Percentiles rank a stretch among this genome's conserved stretches.
Conservation (phyloP, 2,797 vertebrate species). For the Danio jaintianensis region DNA sequence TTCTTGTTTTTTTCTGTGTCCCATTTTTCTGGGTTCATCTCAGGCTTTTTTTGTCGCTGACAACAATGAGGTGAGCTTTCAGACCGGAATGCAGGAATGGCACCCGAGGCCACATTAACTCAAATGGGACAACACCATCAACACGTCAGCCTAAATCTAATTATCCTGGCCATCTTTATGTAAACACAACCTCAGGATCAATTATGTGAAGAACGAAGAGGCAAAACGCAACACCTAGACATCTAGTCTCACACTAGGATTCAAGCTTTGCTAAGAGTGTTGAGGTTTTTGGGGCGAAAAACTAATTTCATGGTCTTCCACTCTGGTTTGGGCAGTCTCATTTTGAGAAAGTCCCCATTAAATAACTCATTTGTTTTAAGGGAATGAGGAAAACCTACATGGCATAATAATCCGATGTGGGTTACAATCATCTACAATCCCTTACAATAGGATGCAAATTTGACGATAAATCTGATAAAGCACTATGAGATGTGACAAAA, state of each 20-base stretch:
- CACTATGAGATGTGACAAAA: neutral
- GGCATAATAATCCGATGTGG: neutral
- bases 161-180: conserved; percentile 26
- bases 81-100: conserved; percentile 14
- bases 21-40: conserved; percentile 29
- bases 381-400: neutral
- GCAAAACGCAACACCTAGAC: neutral
- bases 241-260: conserved; percentile 8
- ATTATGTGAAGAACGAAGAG: neutral
- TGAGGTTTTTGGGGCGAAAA: conserved; percentile 6
- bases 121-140: conserved; percentile 25
- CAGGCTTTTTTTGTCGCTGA: conserved; percentile 40
- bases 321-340: neutral
- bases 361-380: conserved; percentile 7
- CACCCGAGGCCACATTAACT: conserved; percentile 25
- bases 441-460: neutral
- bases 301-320: neutral
- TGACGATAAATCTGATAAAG: conserved; percentile 3
- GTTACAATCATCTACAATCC: neutral
- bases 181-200: conserved; percentile 29
- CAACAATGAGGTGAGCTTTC: conserved; percentile 12
- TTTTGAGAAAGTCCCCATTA: neutral
- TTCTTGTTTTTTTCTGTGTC: conserved; percentile 1
- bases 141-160: conserved; percentile 34
- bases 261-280: neutral